Conservation (phyloP, 2,797 vertebrate species). For the Pseudochirops corinnae region DNA sequence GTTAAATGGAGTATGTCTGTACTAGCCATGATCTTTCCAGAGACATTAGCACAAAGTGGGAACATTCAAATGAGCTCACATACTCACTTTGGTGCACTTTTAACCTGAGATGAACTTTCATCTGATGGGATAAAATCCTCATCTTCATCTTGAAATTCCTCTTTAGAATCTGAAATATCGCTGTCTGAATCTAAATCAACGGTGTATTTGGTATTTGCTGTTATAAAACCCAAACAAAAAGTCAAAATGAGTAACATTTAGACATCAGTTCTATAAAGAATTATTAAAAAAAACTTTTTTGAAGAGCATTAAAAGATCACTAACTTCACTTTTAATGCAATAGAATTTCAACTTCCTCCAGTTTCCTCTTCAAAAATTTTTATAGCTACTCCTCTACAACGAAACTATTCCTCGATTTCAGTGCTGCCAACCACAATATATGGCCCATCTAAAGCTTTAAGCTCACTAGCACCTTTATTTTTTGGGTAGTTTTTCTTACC, state of each 20-base stretch:
- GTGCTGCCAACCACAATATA: neutral
- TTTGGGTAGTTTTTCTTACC: constrained; percentile 82
- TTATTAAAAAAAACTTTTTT: neutral
- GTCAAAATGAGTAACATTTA: constrained; percentile 25
- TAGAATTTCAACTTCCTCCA: neutral
- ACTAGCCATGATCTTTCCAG: neutral
- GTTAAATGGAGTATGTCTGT: neutral
- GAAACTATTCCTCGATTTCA: neutral
- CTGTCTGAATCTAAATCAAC: constrained; percentile 82
- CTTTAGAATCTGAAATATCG: constrained; percentile 72
- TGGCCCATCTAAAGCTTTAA: neutral
- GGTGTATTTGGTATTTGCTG: constrained; percentile 82
- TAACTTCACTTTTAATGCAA: neutral
- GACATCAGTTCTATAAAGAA: neutral
- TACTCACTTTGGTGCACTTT: constrained; percentile 81
- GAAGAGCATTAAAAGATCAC: neutral
- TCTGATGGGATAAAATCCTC: constrained; percentile 68
- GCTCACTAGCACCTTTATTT: neutral
- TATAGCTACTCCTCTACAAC: constrained; percentile 23
- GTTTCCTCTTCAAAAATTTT: constrained; percentile 41
- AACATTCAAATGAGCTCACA: constrained; percentile 36
- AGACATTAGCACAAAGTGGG: neutral
- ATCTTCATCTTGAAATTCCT: constrained; percentile 60
- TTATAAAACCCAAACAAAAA: constrained; percentile 56
- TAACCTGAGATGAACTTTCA: constrained; percentile 71